Evolutionary conservation across 2,113 vertebrate species (phyloP).

Genomic region (Zosterops japonicus): DNA sequence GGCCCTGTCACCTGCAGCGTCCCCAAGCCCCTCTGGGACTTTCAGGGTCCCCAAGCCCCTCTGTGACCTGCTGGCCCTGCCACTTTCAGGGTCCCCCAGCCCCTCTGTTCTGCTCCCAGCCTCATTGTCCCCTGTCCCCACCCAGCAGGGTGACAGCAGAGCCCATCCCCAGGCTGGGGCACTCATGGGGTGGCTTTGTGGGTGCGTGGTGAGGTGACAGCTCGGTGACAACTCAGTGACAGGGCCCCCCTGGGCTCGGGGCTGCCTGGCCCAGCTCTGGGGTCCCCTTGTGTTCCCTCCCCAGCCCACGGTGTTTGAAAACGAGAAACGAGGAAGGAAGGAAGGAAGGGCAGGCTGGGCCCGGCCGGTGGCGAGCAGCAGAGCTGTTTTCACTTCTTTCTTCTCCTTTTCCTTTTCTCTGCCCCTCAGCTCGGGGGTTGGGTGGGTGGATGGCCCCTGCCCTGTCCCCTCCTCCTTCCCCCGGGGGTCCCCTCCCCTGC

Average conservation of each 20-base stretch:
- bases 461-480: neutral
- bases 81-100: too few species aligned
- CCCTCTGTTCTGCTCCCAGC: accelerated
- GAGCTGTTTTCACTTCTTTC: slow-evolving; percentile 36
- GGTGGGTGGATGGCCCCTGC: neutral
- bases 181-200: accelerated
- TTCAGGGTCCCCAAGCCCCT: accelerated
- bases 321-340: slow-evolving; percentile 10
- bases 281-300: neutral
- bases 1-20: neutral
- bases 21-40: accelerated
- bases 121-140: accelerated
- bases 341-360: neutral
- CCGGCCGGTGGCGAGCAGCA: accelerated
- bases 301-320: neutral
- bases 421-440: neutral
- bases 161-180: neutral
- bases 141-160: neutral
- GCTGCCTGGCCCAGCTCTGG: neutral
- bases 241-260: accelerated
- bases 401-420: neutral
- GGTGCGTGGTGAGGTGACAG: accelerated
- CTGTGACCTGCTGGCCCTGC: too few species aligned
- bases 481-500: neutral
- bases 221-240: neutral